Conservation (phyloP, 2,113 vertebrate species). For the Istiophorus platypterus region DNA sequence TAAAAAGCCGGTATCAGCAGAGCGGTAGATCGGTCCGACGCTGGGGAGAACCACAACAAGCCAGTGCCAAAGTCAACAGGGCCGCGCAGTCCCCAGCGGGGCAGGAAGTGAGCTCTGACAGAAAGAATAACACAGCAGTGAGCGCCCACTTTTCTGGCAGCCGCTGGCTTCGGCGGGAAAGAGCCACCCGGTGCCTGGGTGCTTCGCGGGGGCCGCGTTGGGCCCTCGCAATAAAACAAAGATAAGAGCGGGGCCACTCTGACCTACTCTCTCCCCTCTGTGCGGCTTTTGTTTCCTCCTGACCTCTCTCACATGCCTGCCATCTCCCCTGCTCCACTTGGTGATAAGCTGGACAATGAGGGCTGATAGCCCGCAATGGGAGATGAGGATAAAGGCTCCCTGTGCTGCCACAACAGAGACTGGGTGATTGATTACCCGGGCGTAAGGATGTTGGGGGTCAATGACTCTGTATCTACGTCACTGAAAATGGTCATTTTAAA, state of each 20-base stretch:
- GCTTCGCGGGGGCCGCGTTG: conserved; percentile 37
- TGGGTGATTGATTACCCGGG: conserved; percentile 45
- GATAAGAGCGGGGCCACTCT: conserved; percentile 57
- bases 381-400: conserved; percentile 39
- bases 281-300: conserved; percentile 64
- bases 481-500: not conserved
- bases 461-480: conserved; percentile 7
- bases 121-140: conserved; percentile 65
- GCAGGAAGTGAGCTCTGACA: conserved; percentile 71
- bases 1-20: not conserved
- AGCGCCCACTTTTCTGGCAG: conserved; percentile 43
- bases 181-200: conserved; percentile 16
- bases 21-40: not conserved
- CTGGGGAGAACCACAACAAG: conserved; percentile 39
- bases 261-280: conserved; percentile 53
- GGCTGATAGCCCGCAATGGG: conserved; percentile 52
- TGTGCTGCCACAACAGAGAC: conserved; percentile 15
- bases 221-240: conserved; percentile 63
- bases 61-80: conserved; percentile 75
- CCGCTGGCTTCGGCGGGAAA: conserved; percentile 33
- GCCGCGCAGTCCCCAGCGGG: conserved; percentile 43
- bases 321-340: conserved; percentile 37
- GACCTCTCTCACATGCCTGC: conserved; percentile 54
- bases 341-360: conserved; percentile 75
- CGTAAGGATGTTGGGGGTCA: conserved; percentile 24